Conservation (phyloP, 2,797 vertebrate species). For the Leucoraja ocellata region DNA sequence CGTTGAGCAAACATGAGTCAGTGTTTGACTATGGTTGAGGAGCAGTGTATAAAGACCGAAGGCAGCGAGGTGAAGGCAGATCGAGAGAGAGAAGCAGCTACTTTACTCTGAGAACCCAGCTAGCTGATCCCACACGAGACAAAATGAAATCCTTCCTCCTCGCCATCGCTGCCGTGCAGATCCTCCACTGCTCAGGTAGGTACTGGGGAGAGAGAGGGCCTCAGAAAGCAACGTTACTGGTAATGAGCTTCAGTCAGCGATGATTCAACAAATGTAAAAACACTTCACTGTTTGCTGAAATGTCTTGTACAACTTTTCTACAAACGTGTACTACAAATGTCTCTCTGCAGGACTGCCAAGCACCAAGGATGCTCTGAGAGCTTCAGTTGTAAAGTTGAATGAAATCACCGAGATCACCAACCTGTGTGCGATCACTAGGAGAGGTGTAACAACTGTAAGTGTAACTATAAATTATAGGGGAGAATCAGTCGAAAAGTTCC, state of each 20-base stretch:
- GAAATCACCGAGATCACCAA: too few relatives aligned
- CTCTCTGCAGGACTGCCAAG: neutral
- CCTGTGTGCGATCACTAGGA: neutral
- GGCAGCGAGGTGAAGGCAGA: neutral
- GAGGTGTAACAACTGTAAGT: neutral
- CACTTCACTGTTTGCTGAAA: neutral
- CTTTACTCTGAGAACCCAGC: conserved; percentile 7
- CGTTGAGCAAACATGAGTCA: neutral
- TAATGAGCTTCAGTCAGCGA: too few relatives aligned
- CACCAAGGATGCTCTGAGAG: conserved; percentile 8
- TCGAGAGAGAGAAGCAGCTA: neutral
- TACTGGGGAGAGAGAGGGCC: neutral
- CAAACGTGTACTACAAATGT: neutral
- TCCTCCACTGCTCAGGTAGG: conserved; percentile 11
- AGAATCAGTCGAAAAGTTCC: too few relatives aligned
- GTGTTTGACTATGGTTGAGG: neutral
- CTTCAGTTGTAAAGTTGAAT: neutral
- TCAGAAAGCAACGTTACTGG: neutral
- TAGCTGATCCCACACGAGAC: neutral
- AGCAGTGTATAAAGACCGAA: neutral
- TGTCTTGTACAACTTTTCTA: neutral
- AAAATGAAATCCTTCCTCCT: conserved; percentile 24
- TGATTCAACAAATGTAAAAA: neutral
- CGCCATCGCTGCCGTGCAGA: conserved; percentile 5
- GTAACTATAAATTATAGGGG: too few relatives aligned